Percentiles rank a stretch among this genome's conserved stretches.
These are phyloP conservation scores for Lampris incognitus DNA, from an alignment of 2,113 vertebrate species.

Conservation along the genomic window DNA sequence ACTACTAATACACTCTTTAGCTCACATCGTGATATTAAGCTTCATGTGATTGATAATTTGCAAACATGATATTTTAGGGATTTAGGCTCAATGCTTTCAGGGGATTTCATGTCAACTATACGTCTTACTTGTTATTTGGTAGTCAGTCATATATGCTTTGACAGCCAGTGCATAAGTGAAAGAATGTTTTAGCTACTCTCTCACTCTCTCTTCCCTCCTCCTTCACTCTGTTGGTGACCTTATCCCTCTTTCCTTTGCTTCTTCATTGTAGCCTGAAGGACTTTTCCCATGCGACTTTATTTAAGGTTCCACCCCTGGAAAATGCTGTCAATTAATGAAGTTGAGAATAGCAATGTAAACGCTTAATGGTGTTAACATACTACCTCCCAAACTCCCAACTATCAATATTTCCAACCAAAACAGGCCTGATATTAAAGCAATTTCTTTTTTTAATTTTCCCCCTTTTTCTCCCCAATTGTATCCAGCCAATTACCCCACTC, in stretches of 20 bases:
- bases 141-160: too few species aligned
- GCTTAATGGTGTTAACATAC: conserved; percentile 83
- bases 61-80: background rate
- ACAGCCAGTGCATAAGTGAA: too few species aligned
- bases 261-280: conserved; percentile 25
- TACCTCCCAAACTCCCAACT: conserved; percentile 80
- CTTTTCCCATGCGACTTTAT: conserved; percentile 52
- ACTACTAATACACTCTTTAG: background rate
- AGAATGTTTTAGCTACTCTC: too few species aligned
- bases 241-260: conserved; percentile 9
- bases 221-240: background rate
- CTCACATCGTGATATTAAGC: background rate
- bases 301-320: conserved; percentile 53
- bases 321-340: conserved; percentile 70
- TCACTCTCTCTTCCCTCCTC: background rate
- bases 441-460: conserved; percentile 70
- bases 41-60: background rate
- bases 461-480: too few species aligned
- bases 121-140: too few species aligned
- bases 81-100: background rate
- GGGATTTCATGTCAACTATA: too few species aligned
- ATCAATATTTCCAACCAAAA: conserved; percentile 79
- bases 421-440: conserved; percentile 79
- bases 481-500: too few species aligned
- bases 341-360: conserved; percentile 72